Base-by-base conservation (phyloP, 2,797 vertebrate species). In the Pachyuromys duprasi region DNA sequence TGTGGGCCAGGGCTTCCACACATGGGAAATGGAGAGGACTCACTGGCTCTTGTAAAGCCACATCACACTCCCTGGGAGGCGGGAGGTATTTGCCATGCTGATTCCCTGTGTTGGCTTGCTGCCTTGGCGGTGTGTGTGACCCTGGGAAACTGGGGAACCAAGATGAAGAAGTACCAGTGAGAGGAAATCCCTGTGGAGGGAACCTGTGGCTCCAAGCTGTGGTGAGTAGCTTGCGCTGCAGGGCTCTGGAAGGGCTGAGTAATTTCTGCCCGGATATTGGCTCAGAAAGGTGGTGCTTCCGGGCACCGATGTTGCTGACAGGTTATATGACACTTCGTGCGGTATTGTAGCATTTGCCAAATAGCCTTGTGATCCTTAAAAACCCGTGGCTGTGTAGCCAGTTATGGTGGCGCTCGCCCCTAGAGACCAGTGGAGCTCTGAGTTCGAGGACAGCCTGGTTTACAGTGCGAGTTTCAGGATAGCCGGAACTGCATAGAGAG, bases 161-260 rank as follows among this genome's bases (percentile, higher is more conserved):
- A 2, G 0, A 0, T 24, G n/a, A 45, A 5, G 84, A 72, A 57
- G 39, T 3, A 0, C 42, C 33, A 22, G 3, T 2, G 13, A 45
- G 14, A 7, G 42, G n/a, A 0, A 5, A 36, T 70, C 33, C 6
- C 0, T 5, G 0, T 1, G 3, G 36, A 79, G 31, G 3, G 24
- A 45, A 14, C 26, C n/a, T 1, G 2, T 31, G 70, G 70, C 13
- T 0, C 49, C n/a, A 3, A 8, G 1, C 3, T 11, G 57, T 31
- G 17, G 8, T 45, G 39, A 31, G 3, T 18, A 31, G 70, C n/a
- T 42, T 89, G 17, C 22, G 14, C 28, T 70, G 36, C 15, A 28
- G 24, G 63, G 28, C 55, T 65, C 31, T 53, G 72, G 65, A 42
- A 33, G 42, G 45, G 67, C 72, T 82, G 28, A 65, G 86, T 69